A percentile compares a stretch with the other conserved stretches of the same genome.
Evolutionary conservation across 1,140 invertebrate species (phyloP).

Genomic region (Drosophila funebris): DNA sequence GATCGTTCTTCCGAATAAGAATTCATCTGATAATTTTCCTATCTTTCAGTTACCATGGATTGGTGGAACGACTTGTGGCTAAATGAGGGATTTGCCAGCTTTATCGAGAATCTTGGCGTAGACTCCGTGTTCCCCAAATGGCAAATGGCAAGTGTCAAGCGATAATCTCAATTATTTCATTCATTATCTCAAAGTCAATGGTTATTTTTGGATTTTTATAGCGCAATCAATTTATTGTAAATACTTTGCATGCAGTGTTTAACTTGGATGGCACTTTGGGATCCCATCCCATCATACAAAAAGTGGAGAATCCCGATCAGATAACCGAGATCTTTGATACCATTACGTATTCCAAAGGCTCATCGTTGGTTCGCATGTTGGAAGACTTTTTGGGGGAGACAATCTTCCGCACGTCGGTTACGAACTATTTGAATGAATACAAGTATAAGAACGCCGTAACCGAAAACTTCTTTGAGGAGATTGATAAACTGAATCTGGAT

Average conservation of each 20-base stretch:
- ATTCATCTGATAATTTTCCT: not conserved
- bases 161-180: slow-evolving; percentile 16
- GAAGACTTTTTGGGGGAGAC: slow-evolving; percentile 92
- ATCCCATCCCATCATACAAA: slow-evolving; percentile 94
- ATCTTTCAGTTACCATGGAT: slow-evolving; percentile 89
- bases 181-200: not conserved
- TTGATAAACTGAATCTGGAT: slow-evolving; percentile 82
- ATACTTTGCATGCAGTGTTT: slow-evolving; percentile 90
- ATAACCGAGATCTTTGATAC: slow-evolving; percentile 96
- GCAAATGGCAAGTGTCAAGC: slow-evolving; percentile 91
- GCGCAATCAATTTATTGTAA: slow-evolving; percentile 89
- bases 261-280: slow-evolving; percentile 91
- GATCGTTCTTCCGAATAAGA: slow-evolving; percentile 35
- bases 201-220: slow-evolving; percentile 14
- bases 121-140: slow-evolving; percentile 90
- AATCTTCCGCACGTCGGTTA: slow-evolving; percentile 90
- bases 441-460: slow-evolving; percentile 92
- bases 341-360: slow-evolving; percentile 97
- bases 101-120: slow-evolving; percentile 92
- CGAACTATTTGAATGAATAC: slow-evolving; percentile 90
- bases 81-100: slow-evolving; percentile 96
- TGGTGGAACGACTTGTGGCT: slow-evolving; percentile 98
- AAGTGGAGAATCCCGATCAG: slow-evolving; percentile 93
- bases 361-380: slow-evolving; percentile 95
- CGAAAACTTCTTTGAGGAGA: slow-evolving; percentile 89